Evolutionary conservation across 2,888 invertebrate genomes (phyloP), one percentile per base, ranked within the genome.

Genomic region (Xestoiulus laeticollis): DNA sequence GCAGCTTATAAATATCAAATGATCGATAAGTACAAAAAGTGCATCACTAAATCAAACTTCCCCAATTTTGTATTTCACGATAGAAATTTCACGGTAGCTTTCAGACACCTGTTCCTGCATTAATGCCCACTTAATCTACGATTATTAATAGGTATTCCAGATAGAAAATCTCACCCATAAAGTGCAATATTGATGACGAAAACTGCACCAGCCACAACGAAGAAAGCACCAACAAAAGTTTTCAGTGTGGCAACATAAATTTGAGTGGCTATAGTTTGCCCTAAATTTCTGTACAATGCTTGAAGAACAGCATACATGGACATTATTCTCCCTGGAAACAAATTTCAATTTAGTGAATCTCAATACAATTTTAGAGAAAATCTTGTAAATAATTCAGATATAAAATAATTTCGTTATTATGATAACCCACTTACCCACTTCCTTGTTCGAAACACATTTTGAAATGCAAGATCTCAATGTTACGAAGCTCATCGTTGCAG

Each of bases 251-350:
- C 82, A 10, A 78, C 33, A 43, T 87, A 87, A 43, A 87, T 30
- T 38, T 87, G 87, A 16, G 87, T 87, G 5, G 87, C 2, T 12
- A 82, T 22, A 14, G 44, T 83, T 30, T 87, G 87, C 16, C 87
- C 87, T 5, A 82, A 33, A 82, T 78, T 78, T 22, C 38, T 33
- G 43, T 8, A 19, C 10, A 87, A 30, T 43, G 87, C 43, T 22
- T 87, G 87, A 26, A 87, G 38, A 33, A 87, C 87, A 12, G 87
- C 87, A 44, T 82, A 87, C 30, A 83, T 48, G 16, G 87, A 59
- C 87, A 87, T 87, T 32, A 87, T 44, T 82, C 78, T 87, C 12
- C 87, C 87, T 87, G 38, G 2, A 33, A 68, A 1, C 5, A 59
- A 19, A 44, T 33, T 59, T 26, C 10, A 1, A 44, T 86, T 10